phyloP scores from a whole-genome alignment of 2,888 invertebrate genomes.

The Lasioglossum zephyrum region DNA sequence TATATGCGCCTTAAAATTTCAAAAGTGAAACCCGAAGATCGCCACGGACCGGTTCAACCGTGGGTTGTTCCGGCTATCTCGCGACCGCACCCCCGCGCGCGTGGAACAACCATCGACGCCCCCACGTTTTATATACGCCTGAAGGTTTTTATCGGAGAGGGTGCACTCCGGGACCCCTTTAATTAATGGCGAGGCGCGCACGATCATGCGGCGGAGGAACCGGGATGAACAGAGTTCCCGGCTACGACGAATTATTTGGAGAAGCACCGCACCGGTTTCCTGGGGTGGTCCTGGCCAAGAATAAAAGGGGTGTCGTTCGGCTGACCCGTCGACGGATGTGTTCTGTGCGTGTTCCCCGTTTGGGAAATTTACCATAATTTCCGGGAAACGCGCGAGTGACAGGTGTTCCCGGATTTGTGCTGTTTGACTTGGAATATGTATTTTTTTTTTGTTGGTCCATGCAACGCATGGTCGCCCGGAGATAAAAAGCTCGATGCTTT shows the following conservation, averaged over 20 bases:
- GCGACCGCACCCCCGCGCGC: conserved; percentile 58
- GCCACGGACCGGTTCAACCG: conserved; percentile 51
- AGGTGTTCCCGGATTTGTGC: neutral
- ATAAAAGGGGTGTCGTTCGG: conserved; percentile 61
- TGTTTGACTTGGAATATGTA: neutral
- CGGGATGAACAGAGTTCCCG: conserved; percentile 48
- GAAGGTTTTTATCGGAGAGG: conserved; percentile 71
- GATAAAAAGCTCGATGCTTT: conserved; percentile 10
- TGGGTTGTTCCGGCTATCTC: conserved; percentile 64
- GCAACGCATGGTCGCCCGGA: neutral
- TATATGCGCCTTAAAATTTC: conserved; percentile 63
- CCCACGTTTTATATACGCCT: conserved; percentile 54
- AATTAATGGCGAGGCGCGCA: conserved; percentile 72
- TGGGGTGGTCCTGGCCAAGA: conserved; percentile 23
- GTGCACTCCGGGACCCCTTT: conserved; percentile 71
- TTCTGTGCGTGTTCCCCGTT: conserved; percentile 42
- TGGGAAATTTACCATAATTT: conserved; percentile 42
- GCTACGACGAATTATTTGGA: conserved; percentile 61
- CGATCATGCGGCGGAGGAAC: conserved; percentile 29
- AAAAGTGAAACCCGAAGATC: conserved; percentile 60
- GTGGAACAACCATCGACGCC: conserved; percentile 53
- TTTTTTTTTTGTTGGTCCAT: neutral
- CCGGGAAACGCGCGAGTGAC: conserved; percentile 31
- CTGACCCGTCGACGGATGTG: conserved; percentile 68
- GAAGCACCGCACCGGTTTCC: conserved; percentile 35